These are phyloP conservation scores for Eustalomyia histrio DNA, from an alignment of 2,888 invertebrate species.

Conservation along the genomic window DNA sequence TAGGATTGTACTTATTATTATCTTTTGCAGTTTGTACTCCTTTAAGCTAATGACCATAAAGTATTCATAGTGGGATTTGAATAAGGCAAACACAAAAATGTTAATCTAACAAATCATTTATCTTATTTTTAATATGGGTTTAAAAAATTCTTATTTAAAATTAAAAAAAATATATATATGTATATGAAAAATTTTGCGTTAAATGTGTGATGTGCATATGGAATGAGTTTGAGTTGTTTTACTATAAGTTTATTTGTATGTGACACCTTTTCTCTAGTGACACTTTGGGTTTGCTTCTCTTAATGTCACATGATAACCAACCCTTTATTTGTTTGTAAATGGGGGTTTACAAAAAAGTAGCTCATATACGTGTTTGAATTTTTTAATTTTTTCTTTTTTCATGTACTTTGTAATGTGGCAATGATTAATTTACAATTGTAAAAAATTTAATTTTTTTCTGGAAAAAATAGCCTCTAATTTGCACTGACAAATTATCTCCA, in stretches of 20 bases:
- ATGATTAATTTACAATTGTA: constrained; percentile 62
- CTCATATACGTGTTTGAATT: constrained; percentile 61
- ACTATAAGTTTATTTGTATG: constrained; percentile 18
- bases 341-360: constrained; percentile 37
- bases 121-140: constrained; percentile 44
- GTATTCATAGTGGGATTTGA: constrained; percentile 29
- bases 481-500: constrained; percentile 56
- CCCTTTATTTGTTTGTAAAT: constrained; percentile 49
- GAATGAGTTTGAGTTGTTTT: constrained; percentile 58
- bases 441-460: background rate
- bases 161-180: constrained; percentile 4
- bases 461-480: constrained; percentile 44
- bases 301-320: constrained; percentile 28
- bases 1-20: background rate
- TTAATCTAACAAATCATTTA: constrained; percentile 59
- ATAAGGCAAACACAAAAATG: constrained; percentile 14
- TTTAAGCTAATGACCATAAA: constrained; percentile 41
- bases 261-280: constrained; percentile 59
- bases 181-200: constrained; percentile 28
- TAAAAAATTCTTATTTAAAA: constrained; percentile 18
- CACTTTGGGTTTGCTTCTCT: constrained; percentile 33
- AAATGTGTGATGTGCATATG: constrained; percentile 64
- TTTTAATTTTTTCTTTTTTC: constrained; percentile 52
- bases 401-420: constrained; percentile 51
- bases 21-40: constrained; percentile 2